Conservation (phyloP, 2,113 vertebrate species). For the Ceyx cyanopectus region DNA sequence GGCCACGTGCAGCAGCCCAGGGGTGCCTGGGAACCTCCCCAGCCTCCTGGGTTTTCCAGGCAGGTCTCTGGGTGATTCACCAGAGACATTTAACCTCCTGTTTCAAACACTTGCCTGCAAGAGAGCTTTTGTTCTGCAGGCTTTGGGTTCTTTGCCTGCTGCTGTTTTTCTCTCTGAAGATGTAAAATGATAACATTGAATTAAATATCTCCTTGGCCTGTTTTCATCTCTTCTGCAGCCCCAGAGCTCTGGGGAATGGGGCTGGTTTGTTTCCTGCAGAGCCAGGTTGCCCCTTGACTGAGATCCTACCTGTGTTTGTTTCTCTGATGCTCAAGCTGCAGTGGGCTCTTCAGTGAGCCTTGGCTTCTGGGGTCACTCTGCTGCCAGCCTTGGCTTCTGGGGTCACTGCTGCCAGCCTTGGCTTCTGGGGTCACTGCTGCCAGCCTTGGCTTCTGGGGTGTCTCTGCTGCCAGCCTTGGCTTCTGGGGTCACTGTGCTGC, state of each 20-base stretch:
- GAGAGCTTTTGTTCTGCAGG: not conserved
- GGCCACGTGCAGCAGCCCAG: too few species aligned
- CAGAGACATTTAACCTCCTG: fast-evolving
- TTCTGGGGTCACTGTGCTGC: not conserved
- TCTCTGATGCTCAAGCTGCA: not conserved
- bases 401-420: too few species aligned
- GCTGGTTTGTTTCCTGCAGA: not conserved
- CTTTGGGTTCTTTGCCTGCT: not conserved
- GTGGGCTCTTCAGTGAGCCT: not conserved
- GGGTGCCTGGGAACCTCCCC: too few species aligned
- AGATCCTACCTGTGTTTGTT: not conserved
- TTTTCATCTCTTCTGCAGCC: not conserved
- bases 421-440: too few species aligned
- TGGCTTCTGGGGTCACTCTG: not conserved
- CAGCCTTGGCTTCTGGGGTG: too few species aligned
- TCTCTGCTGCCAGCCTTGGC: too few species aligned
- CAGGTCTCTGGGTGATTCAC: not conserved
- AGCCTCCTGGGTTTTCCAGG: not conserved
- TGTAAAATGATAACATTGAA: not conserved
- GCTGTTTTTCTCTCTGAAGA: not conserved
- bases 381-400: too few species aligned
- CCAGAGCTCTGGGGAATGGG: not conserved
- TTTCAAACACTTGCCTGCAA: not conserved
- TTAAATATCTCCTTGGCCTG: not conserved
- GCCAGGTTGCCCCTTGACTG: not conserved